phyloP scores from a whole-genome alignment of 2,113 vertebrate genomes.

The Hylia prasina region DNA sequence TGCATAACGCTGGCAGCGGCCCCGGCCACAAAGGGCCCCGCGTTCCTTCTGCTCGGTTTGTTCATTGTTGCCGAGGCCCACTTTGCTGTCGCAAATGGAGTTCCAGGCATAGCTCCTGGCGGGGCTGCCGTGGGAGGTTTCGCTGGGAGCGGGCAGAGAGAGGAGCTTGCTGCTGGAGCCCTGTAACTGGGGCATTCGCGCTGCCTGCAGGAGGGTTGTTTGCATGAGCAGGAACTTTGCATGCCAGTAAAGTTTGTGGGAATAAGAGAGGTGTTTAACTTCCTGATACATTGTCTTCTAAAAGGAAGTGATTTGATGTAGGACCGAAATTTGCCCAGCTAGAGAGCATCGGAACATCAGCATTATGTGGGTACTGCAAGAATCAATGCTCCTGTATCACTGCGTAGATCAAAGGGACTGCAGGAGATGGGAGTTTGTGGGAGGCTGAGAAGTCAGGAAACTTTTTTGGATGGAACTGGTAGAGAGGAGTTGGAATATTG shows the following conservation, averaged over 20 bases:
- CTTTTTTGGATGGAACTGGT: neutral
- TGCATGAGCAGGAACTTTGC: neutral
- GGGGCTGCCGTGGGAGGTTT: neutral
- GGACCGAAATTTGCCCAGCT: neutral
- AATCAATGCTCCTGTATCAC: neutral
- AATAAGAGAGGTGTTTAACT: neutral
- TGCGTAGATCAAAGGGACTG: neutral
- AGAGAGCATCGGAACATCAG: neutral
- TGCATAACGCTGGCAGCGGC: neutral
- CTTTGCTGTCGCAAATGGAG: neutral
- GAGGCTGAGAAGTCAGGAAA: neutral
- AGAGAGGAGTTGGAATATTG: neutral
- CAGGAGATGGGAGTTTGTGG: neutral
- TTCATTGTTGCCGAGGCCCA: neutral
- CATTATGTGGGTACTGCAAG: neutral
- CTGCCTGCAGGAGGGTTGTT: neutral
- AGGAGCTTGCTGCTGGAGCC: neutral
- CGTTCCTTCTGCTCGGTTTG: neutral
- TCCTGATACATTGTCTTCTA: neutral
- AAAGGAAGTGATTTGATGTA: neutral
- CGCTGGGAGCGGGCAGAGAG: neutral
- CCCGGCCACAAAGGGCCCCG: neutral
- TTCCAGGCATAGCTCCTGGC: neutral
- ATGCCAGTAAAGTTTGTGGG: neutral
- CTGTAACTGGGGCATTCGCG: neutral